These are phyloP conservation scores for Tryphoninae sp. DNA, from an alignment of 2,888 invertebrate genomes.

Conservation along the genomic window DNA sequence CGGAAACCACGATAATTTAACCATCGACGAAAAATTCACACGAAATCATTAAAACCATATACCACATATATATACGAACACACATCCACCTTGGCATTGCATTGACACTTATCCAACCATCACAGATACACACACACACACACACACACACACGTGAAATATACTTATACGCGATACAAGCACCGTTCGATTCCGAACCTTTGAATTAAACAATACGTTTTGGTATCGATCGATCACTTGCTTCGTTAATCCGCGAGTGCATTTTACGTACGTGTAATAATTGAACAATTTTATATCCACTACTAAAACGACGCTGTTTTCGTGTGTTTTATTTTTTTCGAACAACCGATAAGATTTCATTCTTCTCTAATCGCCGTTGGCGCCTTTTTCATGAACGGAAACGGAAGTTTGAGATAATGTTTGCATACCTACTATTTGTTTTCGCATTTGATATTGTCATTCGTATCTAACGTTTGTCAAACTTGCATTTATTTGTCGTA, in stretches of 20 bases:
- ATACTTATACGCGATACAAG: constrained; percentile 34
- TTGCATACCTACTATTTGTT: too few relatives aligned
- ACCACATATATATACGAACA: neutral
- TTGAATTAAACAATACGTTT: constrained; percentile 20
- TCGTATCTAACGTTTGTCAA: too few relatives aligned
- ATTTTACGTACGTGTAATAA: neutral
- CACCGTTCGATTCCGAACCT: constrained; percentile 15
- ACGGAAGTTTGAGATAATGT: too few relatives aligned
- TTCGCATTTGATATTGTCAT: too few relatives aligned
- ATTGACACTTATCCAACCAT: constrained; percentile 27
- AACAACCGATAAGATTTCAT: too few relatives aligned
- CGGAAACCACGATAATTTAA: neutral
- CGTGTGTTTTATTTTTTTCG: neutral
- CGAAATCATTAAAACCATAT: neutral
- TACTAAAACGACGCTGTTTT: neutral
- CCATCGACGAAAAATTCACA: neutral
- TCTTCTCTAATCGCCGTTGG: neutral
- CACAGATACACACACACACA: constrained; percentile 19
- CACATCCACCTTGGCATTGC: constrained; percentile 4
- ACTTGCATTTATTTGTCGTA: too few relatives aligned
- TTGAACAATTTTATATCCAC: neutral
- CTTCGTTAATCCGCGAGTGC: constrained; percentile 50
- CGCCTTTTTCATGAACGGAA: neutral
- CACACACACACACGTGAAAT: constrained; percentile 26
- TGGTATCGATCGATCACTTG: constrained; percentile 53